These are phyloP conservation scores for Cactoblastis cactorum DNA, from an alignment of 2,888 invertebrate species.

Conservation along the genomic window DNA sequence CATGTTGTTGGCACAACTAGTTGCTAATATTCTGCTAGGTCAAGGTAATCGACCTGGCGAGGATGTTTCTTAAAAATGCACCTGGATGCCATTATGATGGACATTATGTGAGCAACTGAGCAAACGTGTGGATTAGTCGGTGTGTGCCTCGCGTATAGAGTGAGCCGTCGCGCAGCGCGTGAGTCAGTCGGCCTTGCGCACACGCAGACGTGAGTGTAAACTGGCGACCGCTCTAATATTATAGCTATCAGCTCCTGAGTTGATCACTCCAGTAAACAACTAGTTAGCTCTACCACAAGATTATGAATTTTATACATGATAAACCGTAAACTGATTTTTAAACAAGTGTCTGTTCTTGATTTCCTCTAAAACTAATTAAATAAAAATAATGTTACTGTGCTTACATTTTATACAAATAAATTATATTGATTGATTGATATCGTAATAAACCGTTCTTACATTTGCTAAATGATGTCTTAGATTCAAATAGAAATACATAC, in stretches of 20 bases:
- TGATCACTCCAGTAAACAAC: slow-evolving; percentile 38
- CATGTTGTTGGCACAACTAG: not conserved
- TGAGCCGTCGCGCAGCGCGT: too few relatives aligned
- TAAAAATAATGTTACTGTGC: too few relatives aligned
- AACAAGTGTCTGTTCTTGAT: too few relatives aligned
- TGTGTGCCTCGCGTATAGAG: slow-evolving; percentile 48
- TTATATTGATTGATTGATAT: too few relatives aligned
- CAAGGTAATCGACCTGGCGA: slow-evolving; percentile 12
- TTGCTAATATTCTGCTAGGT: not conserved
- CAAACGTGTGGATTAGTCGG: slow-evolving; percentile 51
- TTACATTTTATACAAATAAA: too few relatives aligned
- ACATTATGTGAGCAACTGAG: slow-evolving; percentile 33
- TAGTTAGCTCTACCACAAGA: slow-evolving; percentile 4
- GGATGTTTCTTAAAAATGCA: slow-evolving; percentile 13
- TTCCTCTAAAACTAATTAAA: too few relatives aligned
- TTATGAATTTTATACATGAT: not conserved
- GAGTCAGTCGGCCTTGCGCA: slow-evolving; percentile 70
- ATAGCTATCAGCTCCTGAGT: slow-evolving; percentile 33
- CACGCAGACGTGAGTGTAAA: slow-evolving; percentile 44
- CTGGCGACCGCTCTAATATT: slow-evolving; percentile 58
- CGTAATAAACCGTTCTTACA: too few relatives aligned
- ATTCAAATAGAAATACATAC: too few relatives aligned
- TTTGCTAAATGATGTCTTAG: too few relatives aligned
- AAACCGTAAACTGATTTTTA: not conserved
- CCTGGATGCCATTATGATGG: slow-evolving; percentile 9